Conservation (phyloP, 2,888 invertebrate genomes). For the Cheilosia soror region DNA sequence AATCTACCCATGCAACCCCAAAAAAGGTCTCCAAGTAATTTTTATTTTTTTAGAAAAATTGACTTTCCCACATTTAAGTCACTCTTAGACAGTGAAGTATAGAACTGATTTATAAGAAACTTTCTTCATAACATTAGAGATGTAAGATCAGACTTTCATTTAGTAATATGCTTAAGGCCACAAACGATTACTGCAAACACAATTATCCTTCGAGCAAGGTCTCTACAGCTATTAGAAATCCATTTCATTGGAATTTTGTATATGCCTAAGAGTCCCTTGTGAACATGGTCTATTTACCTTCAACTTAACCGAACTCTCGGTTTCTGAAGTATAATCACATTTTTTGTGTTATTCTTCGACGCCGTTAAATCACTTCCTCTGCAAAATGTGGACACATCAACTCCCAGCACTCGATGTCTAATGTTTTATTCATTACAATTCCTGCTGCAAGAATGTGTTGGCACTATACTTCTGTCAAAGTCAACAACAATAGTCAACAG, state of each 20-base stretch:
- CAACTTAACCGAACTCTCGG: neutral
- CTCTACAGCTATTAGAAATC: neutral
- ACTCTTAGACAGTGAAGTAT: no score
- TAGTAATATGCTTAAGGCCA: no score
- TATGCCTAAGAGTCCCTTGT: neutral
- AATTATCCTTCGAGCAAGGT: no score
- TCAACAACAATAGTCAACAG: slow-evolving; percentile 68
- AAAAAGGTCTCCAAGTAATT: no score
- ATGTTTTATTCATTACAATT: slow-evolving; percentile 70
- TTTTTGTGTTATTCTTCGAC: slow-evolving; percentile 44
- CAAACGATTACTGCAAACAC: no score
- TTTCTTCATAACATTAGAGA: no score
- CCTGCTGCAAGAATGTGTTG: slow-evolving; percentile 58
- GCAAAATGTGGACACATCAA: slow-evolving; percentile 42
- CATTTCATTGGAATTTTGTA: neutral
- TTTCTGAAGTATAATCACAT: slow-evolving; percentile 24
- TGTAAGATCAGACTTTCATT: no score
- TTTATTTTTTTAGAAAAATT: no score
- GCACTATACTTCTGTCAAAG: slow-evolving; percentile 70
- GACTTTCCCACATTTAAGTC: no score
- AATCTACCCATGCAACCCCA: no score
- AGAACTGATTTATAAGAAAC: no score
- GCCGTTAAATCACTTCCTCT: slow-evolving; percentile 59
- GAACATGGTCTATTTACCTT: slow-evolving; percentile 12
- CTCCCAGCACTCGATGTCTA: slow-evolving; percentile 38